These are phyloP conservation scores for Dicaeum eximium DNA, from an alignment of 2,113 vertebrate species.

Conservation along the genomic window DNA sequence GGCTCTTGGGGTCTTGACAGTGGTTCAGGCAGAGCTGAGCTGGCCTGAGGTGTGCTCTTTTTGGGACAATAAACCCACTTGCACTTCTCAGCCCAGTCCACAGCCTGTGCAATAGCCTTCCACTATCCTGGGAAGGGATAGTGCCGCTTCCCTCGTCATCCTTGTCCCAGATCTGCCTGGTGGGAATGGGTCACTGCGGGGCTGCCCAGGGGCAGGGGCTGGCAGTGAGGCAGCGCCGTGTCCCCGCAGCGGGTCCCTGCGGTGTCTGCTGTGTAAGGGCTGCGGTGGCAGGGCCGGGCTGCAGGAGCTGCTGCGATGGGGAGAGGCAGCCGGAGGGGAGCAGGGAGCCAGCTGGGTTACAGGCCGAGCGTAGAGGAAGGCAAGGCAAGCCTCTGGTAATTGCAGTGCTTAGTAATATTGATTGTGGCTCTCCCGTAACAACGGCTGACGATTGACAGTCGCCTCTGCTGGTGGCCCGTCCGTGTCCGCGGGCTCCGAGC, in stretches of 20 bases:
- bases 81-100: neutral
- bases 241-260: accelerated
- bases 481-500: neutral
- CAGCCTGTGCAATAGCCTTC: too few relatives aligned
- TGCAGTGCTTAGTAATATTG: neutral
- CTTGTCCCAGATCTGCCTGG: neutral
- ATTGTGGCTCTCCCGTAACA: neutral
- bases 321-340: neutral
- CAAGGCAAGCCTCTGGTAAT: neutral
- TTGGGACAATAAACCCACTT: neutral
- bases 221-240: accelerated
- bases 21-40: neutral
- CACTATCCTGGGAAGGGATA: neutral
- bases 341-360: neutral
- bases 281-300: neutral
- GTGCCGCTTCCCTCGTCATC: neutral
- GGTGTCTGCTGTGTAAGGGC: too few relatives aligned
- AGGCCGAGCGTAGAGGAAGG: neutral
- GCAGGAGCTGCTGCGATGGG: neutral
- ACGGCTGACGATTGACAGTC: neutral
- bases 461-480: neutral
- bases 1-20: neutral
- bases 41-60: neutral
- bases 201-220: neutral
- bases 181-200: neutral